Conservation (phyloP, 2,113 vertebrate genomes). For the Myocastor coypus region DNA sequence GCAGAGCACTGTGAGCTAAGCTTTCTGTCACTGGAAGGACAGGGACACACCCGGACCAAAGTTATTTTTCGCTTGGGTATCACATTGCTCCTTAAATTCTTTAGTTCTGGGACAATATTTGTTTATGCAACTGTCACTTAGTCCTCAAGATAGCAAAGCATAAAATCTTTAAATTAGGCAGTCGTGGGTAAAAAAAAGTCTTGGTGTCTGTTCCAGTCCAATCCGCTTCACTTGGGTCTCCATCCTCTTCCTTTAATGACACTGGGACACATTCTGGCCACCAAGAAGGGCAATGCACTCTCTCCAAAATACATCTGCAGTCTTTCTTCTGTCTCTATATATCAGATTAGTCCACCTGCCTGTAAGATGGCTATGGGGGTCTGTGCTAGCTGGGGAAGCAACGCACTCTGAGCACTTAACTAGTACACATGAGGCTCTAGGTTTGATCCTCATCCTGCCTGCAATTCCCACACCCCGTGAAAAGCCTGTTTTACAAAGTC, state of each 20-base stretch:
- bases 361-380: neutral
- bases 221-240: neutral
- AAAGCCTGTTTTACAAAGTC: neutral
- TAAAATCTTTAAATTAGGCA: neutral
- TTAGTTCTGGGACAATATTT: constrained; percentile 1
- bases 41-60: neutral
- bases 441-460: neutral
- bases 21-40: neutral
- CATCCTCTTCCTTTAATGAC: neutral
- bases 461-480: too few species aligned
- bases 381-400: neutral
- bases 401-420: neutral
- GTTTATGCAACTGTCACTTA: neutral
- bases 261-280: neutral
- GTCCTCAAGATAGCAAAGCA: neutral
- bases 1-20: neutral
- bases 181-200: neutral
- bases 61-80: constrained; percentile 25
- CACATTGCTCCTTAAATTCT: constrained; percentile 49
- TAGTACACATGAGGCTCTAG: neutral
- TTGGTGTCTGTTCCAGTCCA: neutral
- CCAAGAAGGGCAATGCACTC: neutral
- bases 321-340: neutral
- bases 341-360: neutral
- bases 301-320: neutral